A percentile compares a stretch with the other conserved stretches of the same genome.
These are phyloP conservation scores for Oreochromis niloticus DNA, from an alignment of 2,113 vertebrate species.

Conservation along the genomic window DNA sequence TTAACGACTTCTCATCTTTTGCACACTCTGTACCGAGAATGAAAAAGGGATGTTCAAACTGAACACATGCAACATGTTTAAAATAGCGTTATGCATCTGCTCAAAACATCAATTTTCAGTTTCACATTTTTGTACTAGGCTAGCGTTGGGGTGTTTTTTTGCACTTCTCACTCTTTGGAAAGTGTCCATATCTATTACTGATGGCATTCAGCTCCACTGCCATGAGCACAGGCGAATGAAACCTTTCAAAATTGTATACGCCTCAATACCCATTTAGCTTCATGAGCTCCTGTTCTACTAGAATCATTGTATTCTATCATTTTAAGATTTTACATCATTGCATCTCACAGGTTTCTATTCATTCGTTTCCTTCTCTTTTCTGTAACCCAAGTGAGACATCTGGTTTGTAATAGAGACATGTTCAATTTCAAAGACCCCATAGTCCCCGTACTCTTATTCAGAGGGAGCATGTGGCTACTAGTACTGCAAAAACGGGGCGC, in stretches of 20 bases:
- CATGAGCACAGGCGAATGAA: not conserved
- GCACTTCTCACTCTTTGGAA: not conserved
- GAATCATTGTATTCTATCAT: rapidly evolving
- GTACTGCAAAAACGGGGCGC: rapidly evolving
- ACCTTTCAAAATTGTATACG: too few relatives aligned
- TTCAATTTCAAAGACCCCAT: not conserved
- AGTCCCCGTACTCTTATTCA: not conserved
- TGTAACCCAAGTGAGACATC: rapidly evolving
- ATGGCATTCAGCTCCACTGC: not conserved
- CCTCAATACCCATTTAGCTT: not conserved
- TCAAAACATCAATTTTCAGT: not conserved
- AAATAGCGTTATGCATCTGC: rapidly evolving
- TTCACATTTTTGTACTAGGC: not conserved
- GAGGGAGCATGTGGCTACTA: not conserved
- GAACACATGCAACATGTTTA: rapidly evolving
- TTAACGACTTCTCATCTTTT: not conserved
- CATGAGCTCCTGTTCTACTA: not conserved
- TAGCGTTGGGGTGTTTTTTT: not conserved
- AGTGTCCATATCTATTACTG: rapidly evolving
- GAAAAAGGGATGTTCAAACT: not conserved
- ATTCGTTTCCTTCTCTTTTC: rapidly evolving
- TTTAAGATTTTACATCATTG: not conserved
- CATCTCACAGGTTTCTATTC: not conserved
- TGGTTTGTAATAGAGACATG: not conserved
- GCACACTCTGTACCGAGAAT: rapidly evolving